These are phyloP conservation scores for Megaceryle maxima DNA, from an alignment of 2,113 vertebrate genomes.

Conservation along the genomic window DNA sequence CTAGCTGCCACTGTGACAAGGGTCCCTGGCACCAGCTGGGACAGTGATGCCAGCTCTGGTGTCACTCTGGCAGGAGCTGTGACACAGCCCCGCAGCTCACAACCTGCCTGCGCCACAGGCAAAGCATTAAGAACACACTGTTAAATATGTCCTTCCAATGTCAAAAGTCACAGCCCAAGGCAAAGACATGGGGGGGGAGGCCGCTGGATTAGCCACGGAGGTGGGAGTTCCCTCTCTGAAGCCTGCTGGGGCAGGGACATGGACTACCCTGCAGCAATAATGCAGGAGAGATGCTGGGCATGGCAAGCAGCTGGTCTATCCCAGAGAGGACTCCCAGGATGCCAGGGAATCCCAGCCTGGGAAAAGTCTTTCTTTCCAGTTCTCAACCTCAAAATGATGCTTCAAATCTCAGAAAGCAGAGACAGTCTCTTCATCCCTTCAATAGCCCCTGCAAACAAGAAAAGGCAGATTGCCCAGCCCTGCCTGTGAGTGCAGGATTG, in stretches of 20 bases:
- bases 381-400: background rate
- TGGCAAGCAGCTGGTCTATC: fast-evolving
- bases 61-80: background rate
- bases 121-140: conserved; percentile 30
- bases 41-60: background rate
- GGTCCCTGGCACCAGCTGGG: fast-evolving
- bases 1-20: background rate
- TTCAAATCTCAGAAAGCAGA: background rate
- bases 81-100: background rate
- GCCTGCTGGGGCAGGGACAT: fast-evolving
- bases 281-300: background rate
- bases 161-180: conserved; percentile 73
- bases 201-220: background rate
- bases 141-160: conserved; percentile 68
- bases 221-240: background rate
- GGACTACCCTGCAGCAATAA: background rate
- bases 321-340: background rate
- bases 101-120: background rate
- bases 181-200: background rate
- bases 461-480: background rate
- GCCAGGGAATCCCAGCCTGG: fast-evolving
- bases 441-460: background rate
- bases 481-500: background rate
- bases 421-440: background rate
- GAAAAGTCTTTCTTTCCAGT: background rate